Percentiles rank a stretch among this genome's conserved stretches.
Evolutionary conservation across 1,140 invertebrate genomes (phyloP).

Genomic region (Protaetia brevitarsis): DNA sequence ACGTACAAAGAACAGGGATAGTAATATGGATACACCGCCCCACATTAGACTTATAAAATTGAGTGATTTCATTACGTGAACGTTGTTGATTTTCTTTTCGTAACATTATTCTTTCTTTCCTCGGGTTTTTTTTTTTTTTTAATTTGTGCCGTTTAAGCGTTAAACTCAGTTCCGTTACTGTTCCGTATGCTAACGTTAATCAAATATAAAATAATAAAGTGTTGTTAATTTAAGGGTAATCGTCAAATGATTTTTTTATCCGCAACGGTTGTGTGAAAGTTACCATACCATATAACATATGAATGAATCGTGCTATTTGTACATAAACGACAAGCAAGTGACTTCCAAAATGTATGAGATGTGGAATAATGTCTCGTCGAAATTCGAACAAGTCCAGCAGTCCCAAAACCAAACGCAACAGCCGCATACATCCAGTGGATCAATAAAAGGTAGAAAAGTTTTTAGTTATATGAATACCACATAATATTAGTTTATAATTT

Average conservation of each 20-base stretch:
- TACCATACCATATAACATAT: slow-evolving; percentile 16
- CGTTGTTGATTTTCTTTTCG: background rate
- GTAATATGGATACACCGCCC: slow-evolving; percentile 30
- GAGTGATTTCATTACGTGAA: slow-evolving; percentile 21
- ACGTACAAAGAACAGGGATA: slow-evolving; percentile 46
- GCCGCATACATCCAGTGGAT: slow-evolving; percentile 74
- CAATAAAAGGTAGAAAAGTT: slow-evolving; percentile 72
- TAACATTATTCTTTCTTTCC: background rate
- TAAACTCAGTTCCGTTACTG: background rate
- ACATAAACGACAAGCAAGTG: slow-evolving; percentile 18
- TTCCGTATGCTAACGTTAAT: no score
- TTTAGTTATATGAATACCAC: background rate
- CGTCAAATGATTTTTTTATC: background rate
- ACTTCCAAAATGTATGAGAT: slow-evolving; percentile 77
- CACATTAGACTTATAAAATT: slow-evolving; percentile 31
- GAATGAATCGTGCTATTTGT: slow-evolving; percentile 16
- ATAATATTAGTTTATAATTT: background rate
- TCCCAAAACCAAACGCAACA: slow-evolving; percentile 65
- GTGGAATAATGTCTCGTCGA: slow-evolving; percentile 80
- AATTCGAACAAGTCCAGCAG: slow-evolving; percentile 69
- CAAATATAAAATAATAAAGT: no score
- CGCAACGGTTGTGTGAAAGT: background rate
- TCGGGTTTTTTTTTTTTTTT: background rate
- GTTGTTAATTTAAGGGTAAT: no score
- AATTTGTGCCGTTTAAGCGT: background rate